These are phyloP conservation scores for Antennarius striatus DNA, from an alignment of 2,113 vertebrate genomes.

Conservation along the genomic window DNA sequence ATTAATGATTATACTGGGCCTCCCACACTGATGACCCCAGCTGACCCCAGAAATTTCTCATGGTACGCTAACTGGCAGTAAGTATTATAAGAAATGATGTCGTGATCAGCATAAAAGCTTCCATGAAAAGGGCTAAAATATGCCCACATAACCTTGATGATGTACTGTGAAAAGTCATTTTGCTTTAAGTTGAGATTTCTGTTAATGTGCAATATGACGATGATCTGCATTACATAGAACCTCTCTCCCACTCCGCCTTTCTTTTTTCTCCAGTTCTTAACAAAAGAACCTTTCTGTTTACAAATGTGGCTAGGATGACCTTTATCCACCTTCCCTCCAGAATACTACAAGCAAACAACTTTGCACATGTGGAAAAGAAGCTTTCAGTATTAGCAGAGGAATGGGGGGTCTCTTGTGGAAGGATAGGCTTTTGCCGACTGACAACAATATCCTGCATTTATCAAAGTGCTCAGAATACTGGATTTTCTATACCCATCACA, in stretches of 20 bases:
- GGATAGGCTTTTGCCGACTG: constrained; percentile 55
- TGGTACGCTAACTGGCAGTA: constrained; percentile 37
- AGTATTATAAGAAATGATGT: constrained; percentile 8
- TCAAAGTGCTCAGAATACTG: constrained; percentile 55
- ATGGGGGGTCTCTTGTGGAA: constrained; percentile 52
- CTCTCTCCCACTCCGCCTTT: constrained; percentile 10
- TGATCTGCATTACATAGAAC: constrained; percentile 24
- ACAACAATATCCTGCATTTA: constrained; percentile 51
- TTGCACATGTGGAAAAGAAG: constrained; percentile 42
- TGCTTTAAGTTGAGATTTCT: constrained; percentile 1
- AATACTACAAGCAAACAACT: constrained; percentile 35
- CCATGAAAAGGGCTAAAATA: neutral
- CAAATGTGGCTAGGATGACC: constrained; percentile 52
- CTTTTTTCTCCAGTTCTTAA: constrained; percentile 12
- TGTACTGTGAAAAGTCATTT: constrained; percentile 9
- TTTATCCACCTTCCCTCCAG: constrained; percentile 33
- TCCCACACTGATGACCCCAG: constrained; percentile 39
- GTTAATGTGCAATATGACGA: constrained; percentile 5
- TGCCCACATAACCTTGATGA: constrained; percentile 27
- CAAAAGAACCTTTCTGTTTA: constrained; percentile 21
- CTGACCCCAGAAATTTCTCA: constrained; percentile 31
- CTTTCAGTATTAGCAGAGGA: constrained; percentile 39
- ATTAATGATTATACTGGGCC: neutral
- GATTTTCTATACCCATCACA: constrained; percentile 14
- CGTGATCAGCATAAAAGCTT: constrained; percentile 25